Evolutionary conservation across 2,113 vertebrate genomes (phyloP).

Genomic region (Eolophus roseicapilla): DNA sequence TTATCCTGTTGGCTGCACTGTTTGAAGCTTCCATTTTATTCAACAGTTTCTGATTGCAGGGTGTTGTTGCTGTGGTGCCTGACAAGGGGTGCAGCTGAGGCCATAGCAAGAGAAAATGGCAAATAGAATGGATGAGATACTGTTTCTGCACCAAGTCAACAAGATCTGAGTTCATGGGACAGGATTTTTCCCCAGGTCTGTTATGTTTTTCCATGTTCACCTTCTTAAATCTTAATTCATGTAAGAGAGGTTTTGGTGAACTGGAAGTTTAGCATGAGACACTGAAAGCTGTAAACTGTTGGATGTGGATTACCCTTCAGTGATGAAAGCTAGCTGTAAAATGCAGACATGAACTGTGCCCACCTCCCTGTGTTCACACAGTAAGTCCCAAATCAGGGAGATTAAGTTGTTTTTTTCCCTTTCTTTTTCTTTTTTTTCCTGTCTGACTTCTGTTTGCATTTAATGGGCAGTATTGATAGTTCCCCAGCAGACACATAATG

Average conservation of each 20-base stretch:
- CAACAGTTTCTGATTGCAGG: background rate
- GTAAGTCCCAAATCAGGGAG: background rate
- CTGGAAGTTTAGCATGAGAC: background rate
- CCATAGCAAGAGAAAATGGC: background rate
- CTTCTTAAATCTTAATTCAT: background rate
- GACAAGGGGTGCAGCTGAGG: background rate
- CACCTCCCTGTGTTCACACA: background rate
- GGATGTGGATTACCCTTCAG: background rate
- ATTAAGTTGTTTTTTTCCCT: background rate
- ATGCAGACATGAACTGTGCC: background rate
- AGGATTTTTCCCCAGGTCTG: background rate
- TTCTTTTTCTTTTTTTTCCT: background rate
- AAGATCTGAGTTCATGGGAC: background rate
- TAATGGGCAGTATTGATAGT: background rate
- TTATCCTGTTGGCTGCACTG: background rate
- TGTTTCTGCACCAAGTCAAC: background rate
- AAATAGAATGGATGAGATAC: background rate
- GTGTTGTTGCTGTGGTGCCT: background rate
- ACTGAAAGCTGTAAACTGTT: background rate
- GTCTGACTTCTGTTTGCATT: background rate
- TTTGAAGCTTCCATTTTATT: background rate
- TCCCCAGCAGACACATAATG: background rate
- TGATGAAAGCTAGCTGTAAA: background rate
- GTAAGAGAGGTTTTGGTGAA: background rate
- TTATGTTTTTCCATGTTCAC: accelerated